phyloP scores from a whole-genome alignment of 2,888 invertebrate genomes.

The Drosophila monieri region DNA sequence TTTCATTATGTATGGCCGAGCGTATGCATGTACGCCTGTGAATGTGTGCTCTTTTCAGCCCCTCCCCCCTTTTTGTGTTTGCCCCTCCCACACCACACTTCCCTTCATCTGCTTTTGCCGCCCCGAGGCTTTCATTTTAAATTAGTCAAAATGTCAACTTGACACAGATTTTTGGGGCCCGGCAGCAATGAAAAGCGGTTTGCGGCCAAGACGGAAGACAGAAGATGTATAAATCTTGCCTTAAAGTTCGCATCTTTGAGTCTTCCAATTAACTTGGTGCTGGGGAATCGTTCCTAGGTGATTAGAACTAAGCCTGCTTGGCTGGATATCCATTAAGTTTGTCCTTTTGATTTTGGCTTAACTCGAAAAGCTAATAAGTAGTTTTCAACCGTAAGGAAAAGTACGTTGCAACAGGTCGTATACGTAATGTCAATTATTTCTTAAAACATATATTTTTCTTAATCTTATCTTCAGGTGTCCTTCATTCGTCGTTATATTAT shows the following conservation, averaged over 20 bases:
- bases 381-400: not conserved
- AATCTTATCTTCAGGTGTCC: no score
- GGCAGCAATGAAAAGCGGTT: constrained; percentile 40
- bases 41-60: not conserved
- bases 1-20: constrained; percentile 46
- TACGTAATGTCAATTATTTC: not conserved
- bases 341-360: not conserved
- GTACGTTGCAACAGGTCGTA: not conserved
- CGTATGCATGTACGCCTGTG: constrained; percentile 5
- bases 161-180: constrained; percentile 59
- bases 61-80: not conserved
- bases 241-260: constrained; percentile 31
- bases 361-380: not conserved
- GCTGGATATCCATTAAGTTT: not conserved
- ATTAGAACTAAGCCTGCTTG: constrained; percentile 5
- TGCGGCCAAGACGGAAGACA: constrained; percentile 27
- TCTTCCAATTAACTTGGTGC: constrained; percentile 40
- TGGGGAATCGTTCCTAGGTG: constrained; percentile 9
- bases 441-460: not conserved
- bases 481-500: not conserved
- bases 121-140: constrained; percentile 53
- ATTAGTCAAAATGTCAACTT: constrained; percentile 77
- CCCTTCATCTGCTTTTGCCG: constrained; percentile 12
- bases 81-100: not conserved
- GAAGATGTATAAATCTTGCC: constrained; percentile 14